Evolutionary conservation across 2,888 invertebrate species (phyloP).

Genomic region (Leptopilina syphax): DNA sequence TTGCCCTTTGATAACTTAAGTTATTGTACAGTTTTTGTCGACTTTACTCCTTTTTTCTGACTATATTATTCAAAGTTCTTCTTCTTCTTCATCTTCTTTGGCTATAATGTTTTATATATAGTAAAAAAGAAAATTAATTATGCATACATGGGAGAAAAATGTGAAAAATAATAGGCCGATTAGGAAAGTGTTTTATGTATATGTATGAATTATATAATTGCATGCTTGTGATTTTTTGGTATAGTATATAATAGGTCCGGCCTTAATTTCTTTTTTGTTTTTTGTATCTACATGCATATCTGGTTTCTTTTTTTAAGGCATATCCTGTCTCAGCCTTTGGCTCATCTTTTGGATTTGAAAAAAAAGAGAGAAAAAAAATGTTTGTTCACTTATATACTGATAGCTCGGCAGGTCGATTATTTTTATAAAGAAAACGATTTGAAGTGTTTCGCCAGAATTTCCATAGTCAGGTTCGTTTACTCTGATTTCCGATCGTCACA

Average conservation of each 20-base stretch:
- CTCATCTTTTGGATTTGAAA: conserved; percentile 26
- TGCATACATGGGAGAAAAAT: not conserved
- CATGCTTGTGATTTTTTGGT: conserved; percentile 4
- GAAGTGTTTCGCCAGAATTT: conserved; percentile 73
- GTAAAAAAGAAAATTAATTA: conserved; percentile 8
- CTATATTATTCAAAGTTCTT: not conserved
- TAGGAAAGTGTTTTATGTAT: conserved; percentile 5
- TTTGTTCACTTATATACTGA: conserved; percentile 64
- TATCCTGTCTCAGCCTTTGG: conserved; percentile 35
- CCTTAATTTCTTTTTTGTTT: not conserved
- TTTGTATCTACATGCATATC: conserved; percentile 29
- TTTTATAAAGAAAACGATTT: conserved; percentile 70
- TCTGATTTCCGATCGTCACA: conserved; percentile 77
- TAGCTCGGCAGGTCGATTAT: conserved; percentile 71
- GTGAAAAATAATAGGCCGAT: conserved; percentile 22
- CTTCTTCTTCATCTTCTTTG: not conserved
- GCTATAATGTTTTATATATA: not conserved
- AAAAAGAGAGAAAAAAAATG: conserved; percentile 31
- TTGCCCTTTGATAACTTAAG: conserved; percentile 14
- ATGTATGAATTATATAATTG: not conserved
- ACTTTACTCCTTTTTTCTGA: not conserved
- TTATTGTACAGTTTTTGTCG: not conserved
- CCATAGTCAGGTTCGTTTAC: conserved; percentile 75
- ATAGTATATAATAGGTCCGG: not conserved
- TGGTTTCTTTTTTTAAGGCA: conserved; percentile 9